Base-by-base conservation (phyloP, 2,797 vertebrate genomes). In the Sphenodon punctatus region DNA sequence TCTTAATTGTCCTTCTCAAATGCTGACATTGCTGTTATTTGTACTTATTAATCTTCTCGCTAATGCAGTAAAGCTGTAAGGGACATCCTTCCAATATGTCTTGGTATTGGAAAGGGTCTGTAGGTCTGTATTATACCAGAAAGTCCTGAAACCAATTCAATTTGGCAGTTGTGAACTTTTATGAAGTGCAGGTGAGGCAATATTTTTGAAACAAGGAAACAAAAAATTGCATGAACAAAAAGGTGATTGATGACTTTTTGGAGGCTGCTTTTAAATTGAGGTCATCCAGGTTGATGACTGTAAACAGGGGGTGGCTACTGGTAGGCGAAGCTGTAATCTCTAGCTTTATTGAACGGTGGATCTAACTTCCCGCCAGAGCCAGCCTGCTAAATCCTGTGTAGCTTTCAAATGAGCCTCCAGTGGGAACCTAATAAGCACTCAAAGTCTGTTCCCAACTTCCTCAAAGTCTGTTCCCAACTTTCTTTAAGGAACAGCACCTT, bases 201-300 rank as follows among this genome's bases (percentile, higher is more conserved):
- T 83, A 83, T 71, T 61, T 75, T 39, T 72, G 74, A 77, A 77
- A 75, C 49, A 56, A 69, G 49, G 32, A 55, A 63, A 43, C 38
- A 48, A 34, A 39, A 41, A 71, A 66, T 77, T 39, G 41, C 55
- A 46, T 67, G 34, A 53, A 53, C 38, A 76, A 72, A 82, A 67
- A 66, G n/a, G 32, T 77, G 80, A 83, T 72, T 55, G 75, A 72
- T 77, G 65, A 34, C 61, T 72, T 61, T 77, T 83, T 39, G 34
- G 74, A 23, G 66, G 74, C 46, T 53, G 53, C 60, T 67, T 66
- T 60, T 72, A 83, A 77, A 77, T 67, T 77, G 80, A 63, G 67
- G 67, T 84, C 64, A 42, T 10, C 15, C 16, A 48, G 56, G 75
- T 56, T 78, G 75, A 84, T 68, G 63, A 63, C 64, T 73, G 69